A percentile compares a stretch with the other conserved stretches of the same genome.
phyloP scores from a whole-genome alignment of 2,888 invertebrate species.

The Pegoplata infirma region DNA sequence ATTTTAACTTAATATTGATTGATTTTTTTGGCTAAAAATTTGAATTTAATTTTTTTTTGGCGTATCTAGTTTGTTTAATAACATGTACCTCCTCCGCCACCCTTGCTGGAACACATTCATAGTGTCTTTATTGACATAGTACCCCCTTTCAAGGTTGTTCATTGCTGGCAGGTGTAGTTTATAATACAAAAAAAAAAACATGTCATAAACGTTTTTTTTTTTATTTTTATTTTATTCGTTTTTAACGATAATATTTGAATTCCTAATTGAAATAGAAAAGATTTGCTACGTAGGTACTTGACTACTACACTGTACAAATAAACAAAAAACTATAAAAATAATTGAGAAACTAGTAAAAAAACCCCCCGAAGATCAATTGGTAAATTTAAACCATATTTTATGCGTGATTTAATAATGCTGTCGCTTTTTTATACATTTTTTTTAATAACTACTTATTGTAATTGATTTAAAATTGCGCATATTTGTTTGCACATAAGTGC shows the following conservation, averaged over 20 bases:
- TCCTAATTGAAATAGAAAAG: constrained; percentile 28
- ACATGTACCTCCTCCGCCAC: not conserved
- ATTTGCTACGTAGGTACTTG: not conserved
- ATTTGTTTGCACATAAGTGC: not conserved
- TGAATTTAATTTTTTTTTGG: constrained; percentile 4
- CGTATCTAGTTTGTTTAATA: no score
- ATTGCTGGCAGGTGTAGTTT: not conserved
- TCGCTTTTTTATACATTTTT: not conserved
- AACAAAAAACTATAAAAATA: not conserved
- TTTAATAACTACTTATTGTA: not conserved
- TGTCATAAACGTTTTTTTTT: constrained; percentile 7
- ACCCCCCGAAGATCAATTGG: not conserved
- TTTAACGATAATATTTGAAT: constrained; percentile 21
- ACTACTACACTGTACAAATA: not conserved
- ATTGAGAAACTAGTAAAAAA: not conserved
- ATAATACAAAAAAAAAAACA: no score
- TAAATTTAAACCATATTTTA: not conserved
- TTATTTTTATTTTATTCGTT: not conserved
- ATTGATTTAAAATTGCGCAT: not conserved
- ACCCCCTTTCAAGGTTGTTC: not conserved
- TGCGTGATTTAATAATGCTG: not conserved
- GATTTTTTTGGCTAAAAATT: constrained; percentile 7
- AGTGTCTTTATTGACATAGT: not conserved
- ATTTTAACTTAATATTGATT: constrained; percentile 28
- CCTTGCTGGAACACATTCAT: not conserved